A percentile compares a stretch with the other conserved stretches of the same genome.
Conservation (phyloP, 35 echinoderm and acorn worm genomes). For the Anneissia japonica region DNA sequence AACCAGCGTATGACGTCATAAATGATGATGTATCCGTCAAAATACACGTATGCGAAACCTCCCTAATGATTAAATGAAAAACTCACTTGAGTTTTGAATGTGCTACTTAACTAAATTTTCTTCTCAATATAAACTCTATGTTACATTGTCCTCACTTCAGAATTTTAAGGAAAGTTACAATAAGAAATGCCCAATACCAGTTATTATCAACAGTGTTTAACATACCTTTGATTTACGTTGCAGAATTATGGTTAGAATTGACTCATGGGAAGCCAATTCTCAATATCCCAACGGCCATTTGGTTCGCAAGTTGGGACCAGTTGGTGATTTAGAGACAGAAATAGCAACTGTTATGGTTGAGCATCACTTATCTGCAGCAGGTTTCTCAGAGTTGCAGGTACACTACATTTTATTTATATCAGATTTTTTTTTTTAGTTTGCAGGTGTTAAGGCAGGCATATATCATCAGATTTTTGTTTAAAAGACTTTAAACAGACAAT, state of each 20-base stretch:
- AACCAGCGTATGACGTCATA: too few species aligned
- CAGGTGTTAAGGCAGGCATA: background rate
- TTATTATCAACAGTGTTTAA: too few species aligned
- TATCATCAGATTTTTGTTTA: background rate
- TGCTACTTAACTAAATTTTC: too few species aligned
- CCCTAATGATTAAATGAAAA: too few species aligned
- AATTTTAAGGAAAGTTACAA: too few species aligned
- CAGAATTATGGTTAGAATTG: slow-evolving; percentile 79
- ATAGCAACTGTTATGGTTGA: slow-evolving; percentile 79
- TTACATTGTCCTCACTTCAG: too few species aligned
- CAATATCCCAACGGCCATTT: slow-evolving; percentile 96
- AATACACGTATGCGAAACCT: too few species aligned
- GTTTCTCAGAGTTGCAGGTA: slow-evolving; percentile 82
- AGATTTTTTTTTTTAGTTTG: background rate
- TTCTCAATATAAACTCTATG: too few species aligned
- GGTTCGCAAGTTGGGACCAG: slow-evolving; percentile 74
- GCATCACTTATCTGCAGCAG: slow-evolving; percentile 56
- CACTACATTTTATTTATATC: background rate
- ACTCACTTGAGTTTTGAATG: too few species aligned
- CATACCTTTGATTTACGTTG: too few species aligned
- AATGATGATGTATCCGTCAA: too few species aligned
- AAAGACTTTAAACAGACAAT: background rate
- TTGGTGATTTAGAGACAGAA: slow-evolving; percentile 85
- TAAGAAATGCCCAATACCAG: too few species aligned
- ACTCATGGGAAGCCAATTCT: slow-evolving; percentile 84